phyloP scores from a whole-genome alignment of 23 tunicate species.

The Trididemnum nubilum region DNA sequence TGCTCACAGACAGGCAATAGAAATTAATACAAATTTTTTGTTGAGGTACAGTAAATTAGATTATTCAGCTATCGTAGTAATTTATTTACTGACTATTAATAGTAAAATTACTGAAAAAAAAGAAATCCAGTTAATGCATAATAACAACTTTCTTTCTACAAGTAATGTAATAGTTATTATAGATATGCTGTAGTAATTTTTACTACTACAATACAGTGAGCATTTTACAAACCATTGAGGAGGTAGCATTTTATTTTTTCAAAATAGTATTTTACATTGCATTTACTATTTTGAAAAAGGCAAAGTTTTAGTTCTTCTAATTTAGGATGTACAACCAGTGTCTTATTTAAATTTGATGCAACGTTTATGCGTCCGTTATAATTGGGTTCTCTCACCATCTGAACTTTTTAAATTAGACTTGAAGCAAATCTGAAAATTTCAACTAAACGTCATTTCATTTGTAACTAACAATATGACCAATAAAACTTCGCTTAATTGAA shows the following conservation, averaged over 20 bases:
- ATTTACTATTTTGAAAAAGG: background rate
- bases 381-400: no score
- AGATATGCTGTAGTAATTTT: background rate
- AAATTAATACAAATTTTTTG: no score
- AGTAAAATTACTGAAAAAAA: background rate
- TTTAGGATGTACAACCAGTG: no score
- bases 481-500: no score
- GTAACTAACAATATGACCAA: no score
- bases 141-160: background rate
- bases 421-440: no score
- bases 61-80: background rate
- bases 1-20: background rate
- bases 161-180: background rate
- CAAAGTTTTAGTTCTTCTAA: no score
- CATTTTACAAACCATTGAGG: background rate
- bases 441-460: no score
- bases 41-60: background rate
- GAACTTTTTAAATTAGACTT: no score
- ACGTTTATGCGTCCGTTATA: no score
- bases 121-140: background rate
- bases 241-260: background rate
- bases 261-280: background rate
- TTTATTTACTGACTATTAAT: background rate
- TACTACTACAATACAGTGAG: background rate
- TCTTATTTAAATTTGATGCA: no score